A percentile compares a stretch with the other conserved stretches of the same genome.
Evolutionary conservation across 2,888 invertebrate species (phyloP).

Genomic region (Dryadula phaetusa): DNA sequence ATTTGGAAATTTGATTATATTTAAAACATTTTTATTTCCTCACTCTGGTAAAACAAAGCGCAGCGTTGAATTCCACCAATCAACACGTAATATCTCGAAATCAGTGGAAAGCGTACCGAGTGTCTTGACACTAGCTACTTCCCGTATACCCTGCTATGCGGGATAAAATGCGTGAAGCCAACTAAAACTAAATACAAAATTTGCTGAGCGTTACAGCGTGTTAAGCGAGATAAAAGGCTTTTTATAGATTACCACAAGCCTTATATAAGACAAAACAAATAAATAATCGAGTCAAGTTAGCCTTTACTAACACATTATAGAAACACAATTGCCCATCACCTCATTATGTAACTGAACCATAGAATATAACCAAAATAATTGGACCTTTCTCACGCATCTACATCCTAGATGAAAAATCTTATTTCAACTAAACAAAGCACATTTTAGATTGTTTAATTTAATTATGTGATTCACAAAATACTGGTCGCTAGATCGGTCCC

Average conservation of each 20-base stretch:
- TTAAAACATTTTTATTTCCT: too few relatives aligned
- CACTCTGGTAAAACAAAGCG: too few relatives aligned
- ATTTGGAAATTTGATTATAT: too few relatives aligned
- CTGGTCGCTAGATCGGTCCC: slow-evolving; percentile 22
- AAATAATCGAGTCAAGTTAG: slow-evolving; percentile 10
- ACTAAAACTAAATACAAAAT: too few relatives aligned
- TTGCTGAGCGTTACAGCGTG: too few relatives aligned
- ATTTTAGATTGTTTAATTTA: background rate
- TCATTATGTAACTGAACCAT: slow-evolving; percentile 41
- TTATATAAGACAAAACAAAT: slow-evolving; percentile 23
- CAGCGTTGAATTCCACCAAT: too few relatives aligned
- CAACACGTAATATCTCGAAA: too few relatives aligned
- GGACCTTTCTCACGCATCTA: slow-evolving; percentile 41
- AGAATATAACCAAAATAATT: slow-evolving; percentile 28
- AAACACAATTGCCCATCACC: slow-evolving; percentile 20
- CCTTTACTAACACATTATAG: slow-evolving; percentile 19
- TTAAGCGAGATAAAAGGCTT: background rate
- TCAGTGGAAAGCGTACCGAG: too few relatives aligned
- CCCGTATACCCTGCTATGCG: too few relatives aligned
- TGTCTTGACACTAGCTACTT: too few relatives aligned
- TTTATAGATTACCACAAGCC: slow-evolving; percentile 2
- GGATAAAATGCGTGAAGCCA: too few relatives aligned
- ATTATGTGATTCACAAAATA: background rate
- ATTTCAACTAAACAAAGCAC: background rate
- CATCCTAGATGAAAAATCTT: background rate